These are phyloP conservation scores for Acromyrmex charruanus DNA, from an alignment of 1,140 invertebrate genomes.

Conservation along the genomic window DNA sequence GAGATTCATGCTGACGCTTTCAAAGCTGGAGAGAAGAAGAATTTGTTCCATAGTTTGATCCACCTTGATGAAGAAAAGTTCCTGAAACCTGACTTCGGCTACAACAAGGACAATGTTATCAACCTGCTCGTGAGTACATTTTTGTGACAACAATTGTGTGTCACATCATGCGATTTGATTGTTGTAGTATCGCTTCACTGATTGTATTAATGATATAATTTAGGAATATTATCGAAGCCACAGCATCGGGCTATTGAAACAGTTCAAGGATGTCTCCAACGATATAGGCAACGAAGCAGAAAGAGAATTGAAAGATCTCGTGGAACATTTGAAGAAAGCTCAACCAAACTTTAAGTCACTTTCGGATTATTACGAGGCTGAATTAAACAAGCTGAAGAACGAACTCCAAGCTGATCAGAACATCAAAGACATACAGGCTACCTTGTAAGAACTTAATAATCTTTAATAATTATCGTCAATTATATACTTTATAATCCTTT, in stretches of 20 bases:
- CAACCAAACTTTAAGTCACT: conserved; percentile 88
- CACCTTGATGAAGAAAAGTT: conserved; percentile 90
- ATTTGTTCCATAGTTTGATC: conserved; percentile 88
- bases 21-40: conserved; percentile 87
- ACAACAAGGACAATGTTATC: conserved; percentile 89
- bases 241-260: conserved; percentile 78
- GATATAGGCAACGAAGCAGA: conserved; percentile 80
- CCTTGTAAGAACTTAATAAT: conserved; percentile 86
- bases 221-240: conserved; percentile 74
- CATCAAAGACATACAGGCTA: conserved; percentile 89
- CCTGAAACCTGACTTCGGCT: conserved; percentile 89
- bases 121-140: conserved; percentile 78
- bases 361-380: conserved; percentile 87
- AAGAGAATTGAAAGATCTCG: conserved; percentile 81
- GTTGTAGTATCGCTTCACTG: neutral
- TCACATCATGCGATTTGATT: neutral
- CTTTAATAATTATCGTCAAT: no score
- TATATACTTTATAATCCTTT: neutral
- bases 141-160: neutral
- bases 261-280: conserved; percentile 83
- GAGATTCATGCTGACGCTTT: conserved; percentile 88
- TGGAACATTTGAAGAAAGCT: conserved; percentile 87
- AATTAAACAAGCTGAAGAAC: conserved; percentile 88
- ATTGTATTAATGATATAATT: neutral
- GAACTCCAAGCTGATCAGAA: conserved; percentile 90